Evolutionary conservation across 2,888 invertebrate genomes (phyloP).

Genomic region (Lepidocyrtinus sp.): DNA sequence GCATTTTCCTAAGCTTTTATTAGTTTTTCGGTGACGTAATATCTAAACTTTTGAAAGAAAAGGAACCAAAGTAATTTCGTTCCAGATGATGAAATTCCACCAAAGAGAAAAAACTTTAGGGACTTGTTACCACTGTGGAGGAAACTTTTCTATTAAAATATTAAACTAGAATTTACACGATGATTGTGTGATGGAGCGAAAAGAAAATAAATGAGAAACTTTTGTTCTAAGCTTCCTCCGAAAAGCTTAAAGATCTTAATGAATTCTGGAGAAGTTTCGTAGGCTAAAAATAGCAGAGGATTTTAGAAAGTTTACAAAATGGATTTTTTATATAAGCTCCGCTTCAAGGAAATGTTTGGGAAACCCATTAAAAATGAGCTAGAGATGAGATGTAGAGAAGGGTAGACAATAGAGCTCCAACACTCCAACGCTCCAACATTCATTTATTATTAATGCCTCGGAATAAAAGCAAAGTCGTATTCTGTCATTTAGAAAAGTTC

Average conservation of each 20-base stretch:
- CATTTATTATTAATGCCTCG: slow-evolving; percentile 6
- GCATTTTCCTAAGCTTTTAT: neutral
- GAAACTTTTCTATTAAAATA: slow-evolving; percentile 57
- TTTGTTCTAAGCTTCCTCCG: slow-evolving; percentile 37
- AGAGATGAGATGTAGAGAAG: neutral
- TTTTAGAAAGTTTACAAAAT: neutral
- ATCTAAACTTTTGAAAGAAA: neutral
- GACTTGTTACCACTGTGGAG: slow-evolving; percentile 22
- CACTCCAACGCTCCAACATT: neutral
- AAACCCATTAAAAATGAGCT: neutral
- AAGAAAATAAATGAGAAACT: slow-evolving; percentile 57
- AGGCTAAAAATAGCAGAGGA: neutral
- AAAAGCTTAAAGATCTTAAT: slow-evolving; percentile 40
- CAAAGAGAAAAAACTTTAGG: neutral
- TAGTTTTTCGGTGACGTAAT: too few relatives aligned
- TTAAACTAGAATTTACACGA: slow-evolving; percentile 50
- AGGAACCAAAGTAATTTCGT: slow-evolving; percentile 33
- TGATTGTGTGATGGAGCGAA: neutral
- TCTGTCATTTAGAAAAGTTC: slow-evolving; percentile 43
- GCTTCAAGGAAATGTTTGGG: neutral
- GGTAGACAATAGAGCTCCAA: slow-evolving; percentile 27
- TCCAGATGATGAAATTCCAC: slow-evolving; percentile 60
- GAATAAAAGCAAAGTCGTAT: slow-evolving; percentile 19
- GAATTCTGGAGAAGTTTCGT: neutral
- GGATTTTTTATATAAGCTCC: neutral